A percentile compares a stretch with the other conserved stretches of the same genome.
Conservation (phyloP, 2,888 invertebrate genomes). For the Synanthedon myopaeformis region DNA sequence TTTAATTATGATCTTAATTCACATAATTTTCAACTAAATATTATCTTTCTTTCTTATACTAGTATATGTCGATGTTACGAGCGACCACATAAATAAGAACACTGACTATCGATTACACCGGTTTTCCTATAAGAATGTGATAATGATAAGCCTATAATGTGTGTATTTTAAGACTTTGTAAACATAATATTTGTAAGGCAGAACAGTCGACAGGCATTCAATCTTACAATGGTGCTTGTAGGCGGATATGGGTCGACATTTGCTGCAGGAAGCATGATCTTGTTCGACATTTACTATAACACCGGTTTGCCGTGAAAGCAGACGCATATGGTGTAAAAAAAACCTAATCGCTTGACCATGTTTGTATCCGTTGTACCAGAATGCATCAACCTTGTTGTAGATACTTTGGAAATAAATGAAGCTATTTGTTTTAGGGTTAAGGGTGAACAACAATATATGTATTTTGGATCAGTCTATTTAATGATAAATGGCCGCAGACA, state of each 20-base stretch:
- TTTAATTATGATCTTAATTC: too few species aligned
- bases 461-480: too few species aligned
- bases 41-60: too few species aligned
- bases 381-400: neutral
- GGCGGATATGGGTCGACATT: constrained; percentile 31
- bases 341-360: neutral
- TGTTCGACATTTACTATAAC: neutral
- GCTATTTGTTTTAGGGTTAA: too few species aligned
- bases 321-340: neutral
- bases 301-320: constrained; percentile 35
- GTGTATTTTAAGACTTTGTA: neutral
- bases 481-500: too few species aligned
- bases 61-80: too few species aligned
- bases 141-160: neutral
- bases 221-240: constrained; percentile 7
- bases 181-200: neutral
- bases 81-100: too few species aligned
- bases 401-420: neutral
- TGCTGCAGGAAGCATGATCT: constrained; percentile 24
- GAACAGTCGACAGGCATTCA: neutral
- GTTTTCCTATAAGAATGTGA: too few species aligned
- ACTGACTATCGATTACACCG: too few species aligned
- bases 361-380: neutral
- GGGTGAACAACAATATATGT: too few species aligned
- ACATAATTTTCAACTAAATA: too few species aligned